phyloP scores from a whole-genome alignment of 1,140 invertebrate species.

The Fragariocoptes setiger region DNA sequence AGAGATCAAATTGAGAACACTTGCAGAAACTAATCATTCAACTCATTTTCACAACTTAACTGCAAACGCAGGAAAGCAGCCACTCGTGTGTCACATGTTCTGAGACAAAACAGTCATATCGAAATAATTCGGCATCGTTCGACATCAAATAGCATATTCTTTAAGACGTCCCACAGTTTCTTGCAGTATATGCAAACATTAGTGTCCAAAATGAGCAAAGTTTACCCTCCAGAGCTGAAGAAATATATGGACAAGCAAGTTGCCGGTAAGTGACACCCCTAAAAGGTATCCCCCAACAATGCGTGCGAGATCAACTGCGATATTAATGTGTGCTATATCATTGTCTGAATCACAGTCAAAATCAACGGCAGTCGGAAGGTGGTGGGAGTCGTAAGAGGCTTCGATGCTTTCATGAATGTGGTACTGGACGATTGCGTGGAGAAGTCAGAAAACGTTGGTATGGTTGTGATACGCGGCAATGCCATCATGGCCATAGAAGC shows the following conservation, averaged over 20 bases:
- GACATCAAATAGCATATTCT: too few species aligned
- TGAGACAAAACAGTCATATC: too few species aligned
- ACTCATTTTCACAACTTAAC: too few species aligned
- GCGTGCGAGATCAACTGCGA: too few species aligned
- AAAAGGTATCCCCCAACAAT: too few species aligned
- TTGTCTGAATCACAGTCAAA: constrained; percentile 29
- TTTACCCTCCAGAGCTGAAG: constrained; percentile 53
- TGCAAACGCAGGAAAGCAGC: too few species aligned
- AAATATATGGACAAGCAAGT: constrained; percentile 62
- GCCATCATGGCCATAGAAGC: constrained; percentile 73
- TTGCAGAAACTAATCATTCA: too few species aligned
- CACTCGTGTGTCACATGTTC: too few species aligned
- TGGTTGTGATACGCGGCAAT: constrained; percentile 78
- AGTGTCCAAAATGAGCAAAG: constrained; percentile 39
- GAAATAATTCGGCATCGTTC: too few species aligned
- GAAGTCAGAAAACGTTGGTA: constrained; percentile 66
- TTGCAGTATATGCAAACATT: too few species aligned
- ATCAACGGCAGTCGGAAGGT: constrained; percentile 69
- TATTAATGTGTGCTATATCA: background rate
- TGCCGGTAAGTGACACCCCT: constrained; percentile 22
- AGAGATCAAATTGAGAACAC: too few species aligned
- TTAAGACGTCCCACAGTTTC: too few species aligned
- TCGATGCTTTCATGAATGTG: constrained; percentile 98
- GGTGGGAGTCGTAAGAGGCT: constrained; percentile 68
- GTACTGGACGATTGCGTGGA: constrained; percentile 73